Conservation (phyloP, 2,888 invertebrate species). For the Leucophora obtusa region DNA sequence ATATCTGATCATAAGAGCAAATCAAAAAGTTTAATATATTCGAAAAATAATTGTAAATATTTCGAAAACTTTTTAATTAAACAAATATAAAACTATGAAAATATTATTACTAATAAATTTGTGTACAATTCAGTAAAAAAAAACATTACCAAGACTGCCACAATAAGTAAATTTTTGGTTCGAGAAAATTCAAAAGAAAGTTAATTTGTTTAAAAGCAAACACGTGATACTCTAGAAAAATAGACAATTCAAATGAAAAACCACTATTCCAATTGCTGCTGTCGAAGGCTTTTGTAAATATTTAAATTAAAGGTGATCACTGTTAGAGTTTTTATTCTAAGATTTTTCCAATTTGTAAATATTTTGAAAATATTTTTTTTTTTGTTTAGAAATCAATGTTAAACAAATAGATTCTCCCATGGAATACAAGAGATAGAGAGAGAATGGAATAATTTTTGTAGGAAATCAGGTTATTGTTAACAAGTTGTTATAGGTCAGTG, state of each 20-base stretch:
- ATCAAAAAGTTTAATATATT: neutral
- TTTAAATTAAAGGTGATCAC: conserved; percentile 57
- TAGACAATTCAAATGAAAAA: neutral
- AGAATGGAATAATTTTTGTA: conserved; percentile 31
- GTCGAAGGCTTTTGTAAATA: conserved; percentile 44
- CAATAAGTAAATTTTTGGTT: neutral
- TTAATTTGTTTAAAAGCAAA: neutral
- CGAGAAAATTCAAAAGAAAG: conserved; percentile 23
- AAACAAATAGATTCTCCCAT: conserved; percentile 49
- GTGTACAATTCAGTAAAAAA: conserved; percentile 8
- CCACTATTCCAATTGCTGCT: neutral
- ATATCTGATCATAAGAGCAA: neutral
- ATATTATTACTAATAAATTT: neutral
- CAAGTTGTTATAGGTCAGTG: conserved; percentile 75
- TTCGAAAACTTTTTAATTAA: conserved; percentile 28
- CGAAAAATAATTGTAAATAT: conserved; percentile 16
- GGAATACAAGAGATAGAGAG: neutral
- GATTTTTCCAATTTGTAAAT: conserved; percentile 53
- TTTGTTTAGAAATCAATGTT: conserved; percentile 61
- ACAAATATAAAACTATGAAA: neutral
- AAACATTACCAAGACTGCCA: neutral
- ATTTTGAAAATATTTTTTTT: conserved; percentile 55
- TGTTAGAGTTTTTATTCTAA: conserved; percentile 17
- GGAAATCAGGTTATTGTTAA: conserved; percentile 51
- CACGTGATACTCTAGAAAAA: conserved; percentile 43